A percentile compares a stretch with the other conserved stretches of the same genome.
Conservation (phyloP, 2,797 vertebrate genomes). For the Microctenopoma steveboyesi region DNA sequence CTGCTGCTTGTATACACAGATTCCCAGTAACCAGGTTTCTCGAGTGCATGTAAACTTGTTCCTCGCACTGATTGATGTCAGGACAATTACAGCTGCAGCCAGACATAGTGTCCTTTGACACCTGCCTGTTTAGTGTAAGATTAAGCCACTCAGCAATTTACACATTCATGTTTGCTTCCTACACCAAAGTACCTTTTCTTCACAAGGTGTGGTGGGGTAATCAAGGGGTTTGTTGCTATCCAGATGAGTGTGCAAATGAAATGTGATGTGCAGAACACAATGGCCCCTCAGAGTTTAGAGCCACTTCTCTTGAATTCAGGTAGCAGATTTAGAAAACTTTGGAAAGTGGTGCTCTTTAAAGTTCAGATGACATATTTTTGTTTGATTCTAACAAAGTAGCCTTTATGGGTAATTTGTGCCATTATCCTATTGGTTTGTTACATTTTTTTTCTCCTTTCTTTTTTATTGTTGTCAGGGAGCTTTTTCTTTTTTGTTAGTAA, state of each 20-base stretch:
- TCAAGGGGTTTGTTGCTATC: conserved; percentile 54
- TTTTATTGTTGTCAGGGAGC: neutral
- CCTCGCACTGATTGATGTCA: conserved; percentile 44
- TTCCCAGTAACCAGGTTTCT: too few species aligned
- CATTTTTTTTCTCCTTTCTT: neutral
- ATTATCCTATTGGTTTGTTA: conserved; percentile 14
- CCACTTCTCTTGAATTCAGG: conserved; percentile 50
- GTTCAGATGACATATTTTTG: conserved; percentile 33
- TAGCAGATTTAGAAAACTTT: conserved; percentile 46
- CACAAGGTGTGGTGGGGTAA: conserved; percentile 37
- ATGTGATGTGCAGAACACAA: conserved; percentile 33
- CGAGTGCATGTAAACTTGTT: neutral
- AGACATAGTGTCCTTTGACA: conserved; percentile 73
- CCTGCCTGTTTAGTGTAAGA: conserved; percentile 68
- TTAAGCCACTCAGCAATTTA: conserved; percentile 60
- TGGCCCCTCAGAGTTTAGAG: conserved; percentile 43
- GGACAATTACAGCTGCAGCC: conserved; percentile 72
- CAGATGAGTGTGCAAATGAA: conserved; percentile 57
- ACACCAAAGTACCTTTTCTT: conserved; percentile 43
- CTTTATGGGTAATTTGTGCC: conserved; percentile 27
- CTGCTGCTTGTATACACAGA: too few species aligned
- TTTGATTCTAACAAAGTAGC: conserved; percentile 34
- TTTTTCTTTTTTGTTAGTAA: neutral
- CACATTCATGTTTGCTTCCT: conserved; percentile 44
- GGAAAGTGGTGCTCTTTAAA: conserved; percentile 59